Conservation (phyloP, 2,888 invertebrate genomes). For the Patella caerulea region DNA sequence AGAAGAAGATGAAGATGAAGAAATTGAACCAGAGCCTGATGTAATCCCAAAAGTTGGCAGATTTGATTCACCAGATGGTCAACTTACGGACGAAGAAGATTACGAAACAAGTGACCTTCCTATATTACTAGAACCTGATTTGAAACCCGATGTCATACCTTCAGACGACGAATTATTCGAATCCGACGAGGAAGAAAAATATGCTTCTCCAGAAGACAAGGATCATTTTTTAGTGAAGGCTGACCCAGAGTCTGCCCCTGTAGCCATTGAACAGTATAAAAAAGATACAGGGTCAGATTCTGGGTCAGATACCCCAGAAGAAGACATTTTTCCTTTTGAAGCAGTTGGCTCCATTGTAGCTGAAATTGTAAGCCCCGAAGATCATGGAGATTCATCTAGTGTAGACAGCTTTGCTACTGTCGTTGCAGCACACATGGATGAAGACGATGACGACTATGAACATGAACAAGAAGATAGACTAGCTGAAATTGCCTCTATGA, state of each 20-base stretch:
- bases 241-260: constrained; percentile 38
- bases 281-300: constrained; percentile 36
- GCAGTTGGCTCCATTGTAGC: background rate
- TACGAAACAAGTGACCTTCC: constrained; percentile 53
- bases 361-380: constrained; percentile 42
- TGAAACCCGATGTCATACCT: background rate
- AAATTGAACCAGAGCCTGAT: constrained; percentile 16
- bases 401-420: constrained; percentile 71
- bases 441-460: constrained; percentile 74
- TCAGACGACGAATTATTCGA: constrained; percentile 58
- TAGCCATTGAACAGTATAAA: constrained; percentile 27
- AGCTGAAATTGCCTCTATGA: constrained; percentile 75
- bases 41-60: constrained; percentile 10
- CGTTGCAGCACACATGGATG: constrained; percentile 63
- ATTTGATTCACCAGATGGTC: background rate
- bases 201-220: constrained; percentile 48
- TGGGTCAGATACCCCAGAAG: constrained; percentile 32
- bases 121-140: background rate
- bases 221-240: constrained; percentile 47
- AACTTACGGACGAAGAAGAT: constrained; percentile 60
- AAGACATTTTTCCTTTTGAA: constrained; percentile 14
- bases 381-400: constrained; percentile 67
- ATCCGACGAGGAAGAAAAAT: constrained; percentile 70
- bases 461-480: constrained; percentile 76
- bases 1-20: constrained; percentile 43